phyloP scores from a whole-genome alignment of 2,797 vertebrate genomes.

The Helicolenus hilgendorfi region DNA sequence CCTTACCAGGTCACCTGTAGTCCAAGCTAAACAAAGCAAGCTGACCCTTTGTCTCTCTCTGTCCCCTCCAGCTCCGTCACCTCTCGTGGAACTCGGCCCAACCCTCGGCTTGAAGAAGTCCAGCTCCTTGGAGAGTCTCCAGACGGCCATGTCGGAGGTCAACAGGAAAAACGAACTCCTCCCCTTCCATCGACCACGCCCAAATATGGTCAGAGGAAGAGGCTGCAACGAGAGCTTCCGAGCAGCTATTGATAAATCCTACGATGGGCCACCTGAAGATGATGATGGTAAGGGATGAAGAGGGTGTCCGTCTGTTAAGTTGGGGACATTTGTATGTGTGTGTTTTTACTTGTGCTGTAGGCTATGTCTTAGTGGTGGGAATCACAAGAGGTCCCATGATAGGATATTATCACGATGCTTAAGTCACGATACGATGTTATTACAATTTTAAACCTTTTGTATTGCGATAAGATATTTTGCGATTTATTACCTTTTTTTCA shows the following conservation, averaged over 20 bases:
- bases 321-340: no score
- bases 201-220: conserved; percentile 96
- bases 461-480: no score
- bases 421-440: no score
- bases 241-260: conserved; percentile 98
- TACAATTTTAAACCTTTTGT: no score
- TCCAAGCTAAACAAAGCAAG: background rate
- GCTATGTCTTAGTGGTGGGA: no score
- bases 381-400: no score
- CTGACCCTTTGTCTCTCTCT: background rate
- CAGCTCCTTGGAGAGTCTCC: conserved; percentile 97
- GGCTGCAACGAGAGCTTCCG: conserved; percentile 98
- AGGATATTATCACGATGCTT: no score
- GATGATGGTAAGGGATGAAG: conserved; percentile 90
- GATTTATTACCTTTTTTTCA: no score
- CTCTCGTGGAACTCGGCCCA: conserved; percentile 92
- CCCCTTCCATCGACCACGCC: conserved; percentile 95
- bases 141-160: conserved; percentile 96
- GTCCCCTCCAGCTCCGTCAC: conserved; percentile 30
- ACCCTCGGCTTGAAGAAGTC: conserved; percentile 97
- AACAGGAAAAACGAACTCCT: conserved; percentile 93
- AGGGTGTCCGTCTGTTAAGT: background rate
- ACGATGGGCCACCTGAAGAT: conserved; percentile 94
- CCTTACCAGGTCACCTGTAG: no score
- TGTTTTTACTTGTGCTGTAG: background rate